Base-by-base conservation (phyloP, 2,888 invertebrate genomes). In the Choristoneura rosaceana region DNA sequence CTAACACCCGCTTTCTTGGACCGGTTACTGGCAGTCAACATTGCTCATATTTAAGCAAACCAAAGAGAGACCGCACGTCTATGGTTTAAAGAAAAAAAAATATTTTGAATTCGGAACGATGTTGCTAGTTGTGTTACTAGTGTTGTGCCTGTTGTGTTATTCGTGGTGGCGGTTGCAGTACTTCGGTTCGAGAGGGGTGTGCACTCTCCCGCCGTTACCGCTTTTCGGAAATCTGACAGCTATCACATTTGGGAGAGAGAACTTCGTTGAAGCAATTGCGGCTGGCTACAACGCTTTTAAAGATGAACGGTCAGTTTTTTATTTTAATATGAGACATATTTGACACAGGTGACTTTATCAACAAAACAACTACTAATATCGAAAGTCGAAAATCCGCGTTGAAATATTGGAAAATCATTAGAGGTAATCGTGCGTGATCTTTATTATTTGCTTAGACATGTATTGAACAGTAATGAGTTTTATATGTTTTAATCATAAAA, bases 191-290 rank as follows among this genome's bases (percentile, higher is more conserved):
- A 76, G 76, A 58, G 88, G 89, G 8, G 88, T 89, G 14, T 76
- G 77, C 73, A 89, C 87, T 38, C 73, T 86, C 43, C 84, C 85
- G 68, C 87, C 89, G 3, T 76, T 84, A 45, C 89, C 89, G 59
- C 83, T 91, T 73, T 76, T 90, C 60, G 90, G 90, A 59, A 90
- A 90, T 80, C 76, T 90, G 83, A 85, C 86, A 78, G 84, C 86
- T 78, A 86, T 87, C 78, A 87, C 89, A 61, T 80, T 88, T 41
- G 87, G 87, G 62, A 79, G 81, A 76, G 87, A 88, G 76, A 89
- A 89, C 78, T 88, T 89, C 60, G 89, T 89, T 71, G 87, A 89
- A 70, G 84, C 87, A 14, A 87, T 89, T 71, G 87, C 83, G 58
- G 81, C 82, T 69, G 89, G 89, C 73, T 89, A 89, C 74, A 82